Conservation (phyloP, 2,888 invertebrate species). For the Tachina grossa region DNA sequence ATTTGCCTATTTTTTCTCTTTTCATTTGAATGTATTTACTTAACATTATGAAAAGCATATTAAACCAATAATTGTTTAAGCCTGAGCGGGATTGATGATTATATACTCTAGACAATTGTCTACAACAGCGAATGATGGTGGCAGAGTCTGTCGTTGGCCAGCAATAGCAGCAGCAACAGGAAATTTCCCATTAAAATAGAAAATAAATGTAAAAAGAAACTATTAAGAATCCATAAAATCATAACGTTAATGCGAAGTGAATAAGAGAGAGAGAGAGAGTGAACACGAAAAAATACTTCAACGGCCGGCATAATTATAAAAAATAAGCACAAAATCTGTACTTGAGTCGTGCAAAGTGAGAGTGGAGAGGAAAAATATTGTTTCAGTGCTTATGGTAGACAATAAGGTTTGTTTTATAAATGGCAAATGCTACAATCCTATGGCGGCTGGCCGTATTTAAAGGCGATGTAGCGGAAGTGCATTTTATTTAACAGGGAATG, state of each 20-base stretch:
- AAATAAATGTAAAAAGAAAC: conserved; percentile 4
- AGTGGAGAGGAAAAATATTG: not conserved
- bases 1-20: not conserved
- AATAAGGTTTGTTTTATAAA: conserved; percentile 34
- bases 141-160: conserved; percentile 33
- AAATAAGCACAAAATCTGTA: conserved; percentile 40
- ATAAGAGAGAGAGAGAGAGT: conserved; percentile 31
- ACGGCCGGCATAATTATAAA: conserved; percentile 57
- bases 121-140: conserved; percentile 33
- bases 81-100: conserved; percentile 67
- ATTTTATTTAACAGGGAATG: conserved; percentile 64
- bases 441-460: conserved; percentile 45
- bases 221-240: conserved; percentile 56
- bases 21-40: conserved; percentile 59
- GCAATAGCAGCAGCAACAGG: conserved; percentile 64
- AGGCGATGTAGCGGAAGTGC: conserved; percentile 68
- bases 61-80: conserved; percentile 71
- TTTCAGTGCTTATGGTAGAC: not conserved
- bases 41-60: conserved; percentile 69
- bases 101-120: conserved; percentile 68
- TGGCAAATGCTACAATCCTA: conserved; percentile 9
- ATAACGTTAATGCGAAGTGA: conserved; percentile 52
- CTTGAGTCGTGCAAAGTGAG: not conserved
- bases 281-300: conserved; percentile 53
- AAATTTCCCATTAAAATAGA: conserved; percentile 59